These are phyloP conservation scores for Trichogramma pretiosum DNA, from an alignment of 1,140 invertebrate species.

Conservation along the genomic window DNA sequence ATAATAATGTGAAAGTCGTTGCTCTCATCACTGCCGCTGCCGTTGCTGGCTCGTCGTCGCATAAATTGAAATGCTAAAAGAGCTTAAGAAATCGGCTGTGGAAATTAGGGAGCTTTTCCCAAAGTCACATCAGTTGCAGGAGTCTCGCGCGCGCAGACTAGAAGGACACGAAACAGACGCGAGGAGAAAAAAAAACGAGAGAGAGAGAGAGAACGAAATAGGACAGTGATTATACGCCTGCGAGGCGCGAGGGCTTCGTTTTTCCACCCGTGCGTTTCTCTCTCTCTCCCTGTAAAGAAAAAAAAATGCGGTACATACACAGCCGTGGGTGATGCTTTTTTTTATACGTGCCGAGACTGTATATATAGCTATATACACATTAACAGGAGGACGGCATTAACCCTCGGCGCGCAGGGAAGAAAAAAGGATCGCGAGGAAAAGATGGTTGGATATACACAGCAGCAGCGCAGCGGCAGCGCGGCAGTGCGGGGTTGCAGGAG, in stretches of 20 bases:
- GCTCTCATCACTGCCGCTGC: no score
- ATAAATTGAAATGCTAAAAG: conserved; percentile 41
- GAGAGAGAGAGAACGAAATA: conserved; percentile 20
- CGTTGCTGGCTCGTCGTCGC: no score
- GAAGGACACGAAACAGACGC: conserved; percentile 4
- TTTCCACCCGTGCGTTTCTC: not conserved
- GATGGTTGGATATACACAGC: not conserved
- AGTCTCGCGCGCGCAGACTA: no score
- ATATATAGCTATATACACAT: conserved; percentile 6
- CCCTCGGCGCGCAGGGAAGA: conserved; percentile 17
- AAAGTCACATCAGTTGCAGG: no score
- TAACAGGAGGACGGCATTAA: conserved; percentile 19
- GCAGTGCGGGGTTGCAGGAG: no score
- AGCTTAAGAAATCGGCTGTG: conserved; percentile 28
- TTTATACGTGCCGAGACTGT: not conserved
- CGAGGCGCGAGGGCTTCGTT: conserved; percentile 7
- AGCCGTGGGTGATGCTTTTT: not conserved
- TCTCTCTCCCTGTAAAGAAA: not conserved
- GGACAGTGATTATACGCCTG: conserved; percentile 30
- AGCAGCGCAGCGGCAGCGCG: not conserved
- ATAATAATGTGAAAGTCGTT: no score
- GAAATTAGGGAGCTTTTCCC: conserved; percentile 28
- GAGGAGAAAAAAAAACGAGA: not conserved
- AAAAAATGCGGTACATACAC: no score
- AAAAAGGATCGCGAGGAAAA: conserved; percentile 17